Percentiles rank a stretch among this genome's conserved stretches.
Evolutionary conservation across 2,113 vertebrate species (phyloP).

Genomic region (Camelus bactrianus): DNA sequence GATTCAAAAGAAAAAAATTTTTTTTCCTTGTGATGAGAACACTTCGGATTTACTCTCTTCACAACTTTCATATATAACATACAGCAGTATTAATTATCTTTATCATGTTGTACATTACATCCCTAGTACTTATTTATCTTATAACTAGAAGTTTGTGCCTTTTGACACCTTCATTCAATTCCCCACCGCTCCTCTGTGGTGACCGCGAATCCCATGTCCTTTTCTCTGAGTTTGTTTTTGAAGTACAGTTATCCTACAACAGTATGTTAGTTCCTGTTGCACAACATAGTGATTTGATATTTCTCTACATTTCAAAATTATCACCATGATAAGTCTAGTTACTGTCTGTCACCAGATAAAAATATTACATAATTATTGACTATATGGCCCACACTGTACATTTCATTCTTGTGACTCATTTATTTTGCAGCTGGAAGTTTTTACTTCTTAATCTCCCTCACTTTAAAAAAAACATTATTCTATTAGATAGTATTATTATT

Average conservation of each 20-base stretch:
- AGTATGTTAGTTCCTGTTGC: background rate
- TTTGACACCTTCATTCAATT: background rate
- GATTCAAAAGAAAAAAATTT: background rate
- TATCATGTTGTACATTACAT: background rate
- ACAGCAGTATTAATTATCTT: background rate
- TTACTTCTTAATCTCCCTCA: background rate
- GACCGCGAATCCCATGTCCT: background rate
- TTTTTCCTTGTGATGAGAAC: background rate
- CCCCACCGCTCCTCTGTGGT: background rate
- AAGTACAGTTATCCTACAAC: background rate
- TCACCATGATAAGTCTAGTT: too few species aligned
- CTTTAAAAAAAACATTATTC: background rate
- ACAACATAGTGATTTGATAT: background rate
- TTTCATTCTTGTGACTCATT: background rate
- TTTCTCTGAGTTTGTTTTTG: background rate
- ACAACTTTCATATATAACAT: background rate
- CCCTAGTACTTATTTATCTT: background rate
- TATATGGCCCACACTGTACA: background rate
- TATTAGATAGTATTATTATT: background rate
- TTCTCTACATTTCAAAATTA: background rate
- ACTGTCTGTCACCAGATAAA: background rate
- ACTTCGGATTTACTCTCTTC: background rate
- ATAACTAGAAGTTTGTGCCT: background rate
- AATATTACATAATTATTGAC: background rate
- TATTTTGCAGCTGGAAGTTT: background rate